Percentiles rank a stretch among this genome's conserved stretches.
Evolutionary conservation across 2,113 vertebrate species (phyloP).

Genomic region (Protobothrops flavoviridis): DNA sequence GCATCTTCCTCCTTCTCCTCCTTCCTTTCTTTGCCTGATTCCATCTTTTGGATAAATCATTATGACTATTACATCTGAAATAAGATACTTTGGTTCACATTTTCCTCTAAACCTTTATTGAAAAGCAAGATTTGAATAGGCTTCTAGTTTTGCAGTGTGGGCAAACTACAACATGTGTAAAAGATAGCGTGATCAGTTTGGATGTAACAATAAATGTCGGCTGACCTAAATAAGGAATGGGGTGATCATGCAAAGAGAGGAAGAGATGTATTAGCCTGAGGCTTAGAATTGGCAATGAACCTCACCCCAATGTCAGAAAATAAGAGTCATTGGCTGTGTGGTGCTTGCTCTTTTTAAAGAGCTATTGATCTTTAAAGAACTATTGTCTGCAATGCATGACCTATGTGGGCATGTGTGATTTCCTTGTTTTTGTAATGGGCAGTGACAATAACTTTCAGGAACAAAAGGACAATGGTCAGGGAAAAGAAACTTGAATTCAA

Average conservation of each 20-base stretch:
- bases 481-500: background rate
- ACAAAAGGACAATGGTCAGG: background rate
- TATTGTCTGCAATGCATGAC: accelerated
- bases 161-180: background rate
- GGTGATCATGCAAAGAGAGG: background rate
- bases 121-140: background rate
- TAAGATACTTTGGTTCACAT: background rate
- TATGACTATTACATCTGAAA: background rate
- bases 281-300: too few species aligned
- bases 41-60: background rate
- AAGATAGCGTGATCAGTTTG: background rate
- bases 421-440: background rate
- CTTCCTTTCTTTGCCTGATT: background rate
- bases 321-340: background rate
- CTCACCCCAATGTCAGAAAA: background rate
- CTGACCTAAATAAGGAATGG: background rate
- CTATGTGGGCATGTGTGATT: background rate
- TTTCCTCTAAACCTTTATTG: background rate
- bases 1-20: background rate
- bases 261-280: too few species aligned
- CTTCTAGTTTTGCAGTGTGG: background rate
- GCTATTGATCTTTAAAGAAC: background rate
- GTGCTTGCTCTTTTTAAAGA: background rate
- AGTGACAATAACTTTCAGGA: background rate
- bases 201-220: background rate